A percentile compares a stretch with the other conserved stretches of the same genome.
Evolutionary conservation across 1,140 invertebrate species (phyloP).

Genomic region (Homalodisca vitripennis): DNA sequence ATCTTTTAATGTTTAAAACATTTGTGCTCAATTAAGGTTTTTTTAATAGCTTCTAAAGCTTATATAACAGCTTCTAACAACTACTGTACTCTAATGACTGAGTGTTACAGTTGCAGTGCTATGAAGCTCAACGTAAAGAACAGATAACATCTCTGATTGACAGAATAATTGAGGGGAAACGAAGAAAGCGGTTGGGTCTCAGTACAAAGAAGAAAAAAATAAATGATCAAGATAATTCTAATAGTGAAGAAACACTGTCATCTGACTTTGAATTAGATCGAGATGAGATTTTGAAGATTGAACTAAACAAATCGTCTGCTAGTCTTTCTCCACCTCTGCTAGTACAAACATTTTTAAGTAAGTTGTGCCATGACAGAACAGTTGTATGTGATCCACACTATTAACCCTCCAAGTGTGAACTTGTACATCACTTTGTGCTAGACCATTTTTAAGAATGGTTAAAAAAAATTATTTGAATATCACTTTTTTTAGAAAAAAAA

Average conservation of each 20-base stretch:
- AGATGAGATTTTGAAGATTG: slow-evolving; percentile 37
- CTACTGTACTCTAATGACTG: too few relatives aligned
- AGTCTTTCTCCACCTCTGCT: slow-evolving; percentile 46
- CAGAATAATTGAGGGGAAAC: slow-evolving; percentile 64
- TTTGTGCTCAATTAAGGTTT: too few relatives aligned
- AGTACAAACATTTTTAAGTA: slow-evolving; percentile 55
- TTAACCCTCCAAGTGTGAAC: too few relatives aligned
- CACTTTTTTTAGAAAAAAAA: too few relatives aligned
- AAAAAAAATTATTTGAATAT: too few relatives aligned
- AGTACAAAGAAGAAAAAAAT: slow-evolving; percentile 45
- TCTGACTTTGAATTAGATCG: slow-evolving; percentile 29
- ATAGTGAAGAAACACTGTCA: not conserved
- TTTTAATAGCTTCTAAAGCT: too few relatives aligned
- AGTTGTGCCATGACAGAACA: not conserved
- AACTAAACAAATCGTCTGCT: slow-evolving; percentile 33
- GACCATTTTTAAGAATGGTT: too few relatives aligned
- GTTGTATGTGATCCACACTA: too few relatives aligned
- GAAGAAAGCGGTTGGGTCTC: slow-evolving; percentile 55
- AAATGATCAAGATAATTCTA: slow-evolving; percentile 42
- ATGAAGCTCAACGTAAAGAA: slow-evolving; percentile 58
- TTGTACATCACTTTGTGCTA: too few relatives aligned
- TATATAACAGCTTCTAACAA: too few relatives aligned
- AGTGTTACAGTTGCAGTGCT: slow-evolving; percentile 52
- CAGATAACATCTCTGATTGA: slow-evolving; percentile 56
- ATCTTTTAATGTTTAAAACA: not conserved